A percentile compares a stretch with the other conserved stretches of the same genome.
phyloP scores from a whole-genome alignment of 2,888 invertebrate species.

The Oegoconia quadripuncta region DNA sequence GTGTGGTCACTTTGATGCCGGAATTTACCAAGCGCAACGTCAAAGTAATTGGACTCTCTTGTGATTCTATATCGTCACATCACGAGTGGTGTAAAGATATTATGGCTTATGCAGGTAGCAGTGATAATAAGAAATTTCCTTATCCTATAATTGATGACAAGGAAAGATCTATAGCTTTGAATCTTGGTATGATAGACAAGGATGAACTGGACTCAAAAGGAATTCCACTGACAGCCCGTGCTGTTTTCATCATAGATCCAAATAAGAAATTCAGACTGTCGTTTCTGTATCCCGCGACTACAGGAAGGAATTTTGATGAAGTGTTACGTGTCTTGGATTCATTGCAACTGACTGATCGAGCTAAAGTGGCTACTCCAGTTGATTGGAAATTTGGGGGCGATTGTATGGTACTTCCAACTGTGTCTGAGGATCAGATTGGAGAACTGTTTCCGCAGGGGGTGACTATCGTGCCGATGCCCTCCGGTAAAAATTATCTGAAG shows the following conservation, averaged over 20 bases:
- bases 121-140: slow-evolving; percentile 80
- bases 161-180: slow-evolving; percentile 85
- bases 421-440: slow-evolving; percentile 84
- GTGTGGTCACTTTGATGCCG: slow-evolving; percentile 84
- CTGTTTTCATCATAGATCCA: slow-evolving; percentile 92
- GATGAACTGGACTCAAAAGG: slow-evolving; percentile 89
- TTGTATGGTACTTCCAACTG: slow-evolving; percentile 94
- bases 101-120: slow-evolving; percentile 81
- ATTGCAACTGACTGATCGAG: slow-evolving; percentile 90
- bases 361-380: slow-evolving; percentile 94
- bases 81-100: slow-evolving; percentile 90
- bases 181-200: slow-evolving; percentile 95
- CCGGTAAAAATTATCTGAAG: slow-evolving; percentile 91
- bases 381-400: slow-evolving; percentile 95
- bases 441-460: slow-evolving; percentile 85
- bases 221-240: slow-evolving; percentile 91
- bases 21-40: slow-evolving; percentile 90
- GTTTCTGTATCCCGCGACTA: slow-evolving; percentile 96
- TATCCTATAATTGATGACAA: slow-evolving; percentile 97
- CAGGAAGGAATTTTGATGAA: slow-evolving; percentile 97
- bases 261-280: slow-evolving; percentile 92
- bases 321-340: slow-evolving; percentile 95
- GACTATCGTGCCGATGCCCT: slow-evolving; percentile 85
- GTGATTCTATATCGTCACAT: slow-evolving; percentile 90
- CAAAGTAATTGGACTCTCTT: slow-evolving; percentile 95